A percentile compares a stretch with the other conserved stretches of the same genome.
These are phyloP conservation scores for Perizoma affinitatum DNA, from an alignment of 2,888 invertebrate species.

Conservation along the genomic window DNA sequence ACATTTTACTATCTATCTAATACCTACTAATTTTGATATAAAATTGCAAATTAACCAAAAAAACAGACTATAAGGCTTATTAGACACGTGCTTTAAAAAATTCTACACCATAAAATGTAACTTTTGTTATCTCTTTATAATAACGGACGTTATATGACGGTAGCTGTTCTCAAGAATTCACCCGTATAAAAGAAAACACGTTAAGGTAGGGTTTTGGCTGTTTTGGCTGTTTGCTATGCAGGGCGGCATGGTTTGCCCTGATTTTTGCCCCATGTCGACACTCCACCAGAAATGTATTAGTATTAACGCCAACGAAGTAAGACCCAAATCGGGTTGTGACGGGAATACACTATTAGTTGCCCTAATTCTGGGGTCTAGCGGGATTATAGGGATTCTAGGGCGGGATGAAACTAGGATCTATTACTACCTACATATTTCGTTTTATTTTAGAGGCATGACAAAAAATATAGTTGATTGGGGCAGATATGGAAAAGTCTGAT, in stretches of 20 bases:
- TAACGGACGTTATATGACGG: too few relatives aligned
- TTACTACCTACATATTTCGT: not conserved
- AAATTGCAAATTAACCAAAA: too few relatives aligned
- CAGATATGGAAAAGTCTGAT: too few relatives aligned
- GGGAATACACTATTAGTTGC: constrained; percentile 66
- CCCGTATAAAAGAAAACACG: not conserved
- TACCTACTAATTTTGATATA: too few relatives aligned
- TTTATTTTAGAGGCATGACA: not conserved
- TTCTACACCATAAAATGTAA: too few relatives aligned
- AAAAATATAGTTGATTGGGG: not conserved
- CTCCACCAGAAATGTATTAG: constrained; percentile 78
- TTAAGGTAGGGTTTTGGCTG: constrained; percentile 44
- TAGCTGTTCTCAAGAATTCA: too few relatives aligned
- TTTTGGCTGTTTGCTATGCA: constrained; percentile 75
- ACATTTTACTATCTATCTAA: not conserved
- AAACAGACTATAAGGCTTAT: too few relatives aligned
- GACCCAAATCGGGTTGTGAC: constrained; percentile 65
- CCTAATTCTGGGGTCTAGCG: constrained; percentile 36
- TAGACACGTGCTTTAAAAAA: too few relatives aligned
- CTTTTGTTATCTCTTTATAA: too few relatives aligned
- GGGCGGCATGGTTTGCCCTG: constrained; percentile 67
- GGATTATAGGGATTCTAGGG: constrained; percentile 36
- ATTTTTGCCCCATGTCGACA: constrained; percentile 80
- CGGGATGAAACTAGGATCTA: constrained; percentile 17
- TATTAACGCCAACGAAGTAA: constrained; percentile 74